These are phyloP conservation scores for Venustoraphidia nigricollis DNA, from an alignment of 2,888 invertebrate species.

Conservation along the genomic window DNA sequence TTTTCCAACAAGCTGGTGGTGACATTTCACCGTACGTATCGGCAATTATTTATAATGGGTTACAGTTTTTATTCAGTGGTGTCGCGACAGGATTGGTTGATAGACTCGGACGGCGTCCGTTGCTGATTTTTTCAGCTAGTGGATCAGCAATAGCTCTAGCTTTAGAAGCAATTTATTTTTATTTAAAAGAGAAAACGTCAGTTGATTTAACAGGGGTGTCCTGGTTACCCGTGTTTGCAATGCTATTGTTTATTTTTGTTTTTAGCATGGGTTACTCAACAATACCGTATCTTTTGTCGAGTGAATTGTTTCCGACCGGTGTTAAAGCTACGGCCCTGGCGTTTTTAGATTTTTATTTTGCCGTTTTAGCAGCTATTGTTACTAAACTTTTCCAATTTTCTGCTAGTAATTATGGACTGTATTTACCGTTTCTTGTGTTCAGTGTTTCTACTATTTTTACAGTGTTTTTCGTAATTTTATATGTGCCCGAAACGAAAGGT, in stretches of 20 bases:
- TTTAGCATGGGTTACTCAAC: slow-evolving; percentile 16
- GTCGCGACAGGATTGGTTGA: slow-evolving; percentile 20
- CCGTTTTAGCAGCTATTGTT: slow-evolving; percentile 12
- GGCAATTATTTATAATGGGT: slow-evolving; percentile 27
- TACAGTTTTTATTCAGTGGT: slow-evolving; percentile 23
- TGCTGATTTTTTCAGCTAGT: slow-evolving; percentile 31
- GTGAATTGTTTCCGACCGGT: slow-evolving; percentile 21
- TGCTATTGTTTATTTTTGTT: slow-evolving; percentile 14
- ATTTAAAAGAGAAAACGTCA: slow-evolving; percentile 15
- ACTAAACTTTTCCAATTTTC: slow-evolving; percentile 20
- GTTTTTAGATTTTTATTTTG: slow-evolving; percentile 16
- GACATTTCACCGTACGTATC: slow-evolving; percentile 20
- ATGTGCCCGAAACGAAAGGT: slow-evolving; percentile 22
- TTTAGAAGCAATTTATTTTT: slow-evolving; percentile 18
- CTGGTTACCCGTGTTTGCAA: slow-evolving; percentile 16
- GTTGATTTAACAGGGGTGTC: slow-evolving; percentile 11
- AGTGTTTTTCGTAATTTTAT: slow-evolving; percentile 15
- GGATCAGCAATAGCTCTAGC: slow-evolving; percentile 17
- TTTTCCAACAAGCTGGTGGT: slow-evolving; percentile 21
- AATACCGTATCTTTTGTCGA: slow-evolving; percentile 15
- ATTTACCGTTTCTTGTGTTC: slow-evolving; percentile 20
- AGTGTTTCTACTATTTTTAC: slow-evolving; percentile 12
- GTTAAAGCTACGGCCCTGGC: slow-evolving; percentile 17
- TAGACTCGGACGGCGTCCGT: slow-evolving; percentile 25
- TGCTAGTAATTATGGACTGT: slow-evolving; percentile 18